Percentiles rank a stretch among this genome's conserved stretches.
phyloP scores from a whole-genome alignment of 2,113 vertebrate genomes.

The Mesocricetus auratus region DNA sequence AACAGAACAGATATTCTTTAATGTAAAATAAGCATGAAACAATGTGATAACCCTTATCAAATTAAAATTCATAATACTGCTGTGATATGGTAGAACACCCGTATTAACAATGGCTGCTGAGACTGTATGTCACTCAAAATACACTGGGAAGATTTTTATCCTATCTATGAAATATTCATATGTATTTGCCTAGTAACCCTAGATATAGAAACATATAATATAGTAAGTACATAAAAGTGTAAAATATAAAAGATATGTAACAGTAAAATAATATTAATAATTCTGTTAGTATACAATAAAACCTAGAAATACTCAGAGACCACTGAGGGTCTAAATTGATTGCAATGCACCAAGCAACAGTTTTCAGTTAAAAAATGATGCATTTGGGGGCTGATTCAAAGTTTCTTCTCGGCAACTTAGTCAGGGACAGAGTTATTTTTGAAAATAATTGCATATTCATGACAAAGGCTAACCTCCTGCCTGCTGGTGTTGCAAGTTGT shows the following conservation, averaged over 20 bases:
- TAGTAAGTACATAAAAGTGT: neutral
- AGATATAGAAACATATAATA: neutral
- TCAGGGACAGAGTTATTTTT: neutral
- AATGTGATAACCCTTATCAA: slow-evolving; percentile 21
- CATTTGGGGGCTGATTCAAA: neutral
- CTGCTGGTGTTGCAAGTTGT: neutral
- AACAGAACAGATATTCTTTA: slow-evolving; percentile 26
- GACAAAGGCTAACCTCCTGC: neutral
- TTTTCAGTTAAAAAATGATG: neutral
- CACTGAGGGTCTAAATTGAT: neutral
- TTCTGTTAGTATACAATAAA: neutral
- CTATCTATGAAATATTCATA: neutral
- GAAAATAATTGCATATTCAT: neutral
- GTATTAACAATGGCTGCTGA: neutral
- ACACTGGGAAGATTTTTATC: neutral
- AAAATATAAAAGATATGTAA: neutral
- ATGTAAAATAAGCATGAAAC: slow-evolving; percentile 48
- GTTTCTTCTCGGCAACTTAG: neutral
- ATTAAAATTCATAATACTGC: slow-evolving; percentile 13
- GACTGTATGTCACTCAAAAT: neutral
- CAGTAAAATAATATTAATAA: neutral
- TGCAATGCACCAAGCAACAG: neutral
- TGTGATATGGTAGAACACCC: neutral
- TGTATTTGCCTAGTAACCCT: neutral
- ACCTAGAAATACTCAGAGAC: neutral